Conservation (phyloP, 2,797 vertebrate species). For the Labroides dimidiatus region DNA sequence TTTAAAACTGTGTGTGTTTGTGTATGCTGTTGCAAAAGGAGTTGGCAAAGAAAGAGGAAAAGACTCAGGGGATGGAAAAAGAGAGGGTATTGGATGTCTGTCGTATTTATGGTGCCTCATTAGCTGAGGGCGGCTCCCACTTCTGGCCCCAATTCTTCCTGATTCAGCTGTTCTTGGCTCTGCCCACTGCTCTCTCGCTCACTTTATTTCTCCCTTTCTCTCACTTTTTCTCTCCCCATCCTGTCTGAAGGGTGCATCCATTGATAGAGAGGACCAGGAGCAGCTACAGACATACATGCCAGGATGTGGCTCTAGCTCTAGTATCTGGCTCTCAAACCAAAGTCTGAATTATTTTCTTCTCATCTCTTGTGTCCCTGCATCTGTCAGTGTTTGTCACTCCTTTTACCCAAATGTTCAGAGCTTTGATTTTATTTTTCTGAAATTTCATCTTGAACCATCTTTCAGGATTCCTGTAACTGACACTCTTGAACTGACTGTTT, state of each 20-base stretch:
- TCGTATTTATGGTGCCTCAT: constrained; percentile 48
- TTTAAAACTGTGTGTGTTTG: constrained; percentile 2
- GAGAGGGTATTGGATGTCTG: constrained; percentile 7
- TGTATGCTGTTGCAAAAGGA: constrained; percentile 1
- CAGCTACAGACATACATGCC: constrained; percentile 19
- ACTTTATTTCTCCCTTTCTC: not conserved
- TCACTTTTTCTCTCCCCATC: not conserved
- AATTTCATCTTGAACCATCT: constrained; percentile 9
- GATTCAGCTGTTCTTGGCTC: constrained; percentile 57
- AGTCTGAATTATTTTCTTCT: constrained; percentile 22
- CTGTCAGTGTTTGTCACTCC: constrained; percentile 22
- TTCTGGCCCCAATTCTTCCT: constrained; percentile 53
- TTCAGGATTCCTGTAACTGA: not conserved
- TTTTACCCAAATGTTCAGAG: constrained; percentile 12
- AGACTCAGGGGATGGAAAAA: not conserved
- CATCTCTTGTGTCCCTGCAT: constrained; percentile 16
- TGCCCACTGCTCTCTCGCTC: not conserved
- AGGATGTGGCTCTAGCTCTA: constrained; percentile 29
- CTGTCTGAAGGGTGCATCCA: constrained; percentile 28
- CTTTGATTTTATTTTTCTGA: not conserved
- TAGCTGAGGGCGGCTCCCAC: constrained; percentile 29
- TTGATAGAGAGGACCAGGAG: constrained; percentile 18
- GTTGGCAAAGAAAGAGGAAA: constrained; percentile 14
- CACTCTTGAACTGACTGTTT: not conserved
- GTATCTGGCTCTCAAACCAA: constrained; percentile 7